phyloP scores from a whole-genome alignment of 2,888 invertebrate genomes.

The Diarsia brunnea region DNA sequence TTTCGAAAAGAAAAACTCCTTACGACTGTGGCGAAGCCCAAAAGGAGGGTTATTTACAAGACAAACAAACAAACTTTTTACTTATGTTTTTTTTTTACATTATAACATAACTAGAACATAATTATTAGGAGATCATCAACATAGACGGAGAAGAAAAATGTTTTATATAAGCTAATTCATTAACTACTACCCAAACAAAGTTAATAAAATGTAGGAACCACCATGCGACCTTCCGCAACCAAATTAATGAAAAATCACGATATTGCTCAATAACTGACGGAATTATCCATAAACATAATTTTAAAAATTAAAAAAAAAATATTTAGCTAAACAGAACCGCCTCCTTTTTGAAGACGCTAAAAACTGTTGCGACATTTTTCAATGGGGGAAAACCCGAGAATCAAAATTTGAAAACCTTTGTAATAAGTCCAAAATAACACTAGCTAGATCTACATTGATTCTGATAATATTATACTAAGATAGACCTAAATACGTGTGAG shows the following conservation, averaged over 20 bases:
- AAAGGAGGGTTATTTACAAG: too few species aligned
- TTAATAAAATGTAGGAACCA: too few species aligned
- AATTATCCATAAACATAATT: neutral
- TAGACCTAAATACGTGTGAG: slow-evolving; percentile 64
- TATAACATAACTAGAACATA: neutral
- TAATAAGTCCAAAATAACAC: slow-evolving; percentile 7
- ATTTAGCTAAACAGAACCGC: too few species aligned
- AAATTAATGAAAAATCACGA: neutral
- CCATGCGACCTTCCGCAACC: neutral
- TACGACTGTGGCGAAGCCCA: too few species aligned
- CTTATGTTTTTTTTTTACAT: too few species aligned
- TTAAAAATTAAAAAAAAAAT: too few species aligned
- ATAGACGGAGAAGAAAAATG: neutral
- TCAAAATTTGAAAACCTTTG: neutral
- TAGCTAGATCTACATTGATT: slow-evolving; percentile 46
- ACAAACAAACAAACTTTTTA: too few species aligned
- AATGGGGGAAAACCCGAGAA: neutral
- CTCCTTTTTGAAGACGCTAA: neutral
- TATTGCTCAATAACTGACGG: neutral
- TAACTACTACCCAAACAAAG: too few species aligned
- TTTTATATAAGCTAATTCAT: too few species aligned
- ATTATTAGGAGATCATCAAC: neutral
- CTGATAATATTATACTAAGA: slow-evolving; percentile 47
- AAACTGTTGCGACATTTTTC: neutral
- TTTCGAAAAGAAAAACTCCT: too few species aligned